Percentiles rank a stretch among this genome's conserved stretches.
Conservation (phyloP, 2,113 vertebrate species). For the Bubo bubo region DNA sequence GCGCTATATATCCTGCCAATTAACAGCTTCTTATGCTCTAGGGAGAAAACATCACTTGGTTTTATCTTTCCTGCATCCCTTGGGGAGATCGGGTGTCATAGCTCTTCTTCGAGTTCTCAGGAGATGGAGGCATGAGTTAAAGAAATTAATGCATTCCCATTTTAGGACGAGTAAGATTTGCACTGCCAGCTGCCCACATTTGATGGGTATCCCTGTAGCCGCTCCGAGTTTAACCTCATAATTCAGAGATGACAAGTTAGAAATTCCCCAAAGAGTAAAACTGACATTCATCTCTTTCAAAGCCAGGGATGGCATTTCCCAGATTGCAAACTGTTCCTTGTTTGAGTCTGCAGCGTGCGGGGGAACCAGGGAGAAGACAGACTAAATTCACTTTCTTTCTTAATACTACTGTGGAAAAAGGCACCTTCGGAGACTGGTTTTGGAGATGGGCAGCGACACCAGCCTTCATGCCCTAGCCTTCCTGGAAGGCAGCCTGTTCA, state of each 20-base stretch:
- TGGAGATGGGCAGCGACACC: background rate
- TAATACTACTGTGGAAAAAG: background rate
- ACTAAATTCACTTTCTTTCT: background rate
- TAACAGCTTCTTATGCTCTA: background rate
- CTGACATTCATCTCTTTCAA: background rate
- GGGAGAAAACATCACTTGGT: background rate
- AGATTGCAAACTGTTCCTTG: background rate
- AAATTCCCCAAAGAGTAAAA: background rate
- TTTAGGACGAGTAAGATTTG: background rate
- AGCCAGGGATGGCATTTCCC: background rate
- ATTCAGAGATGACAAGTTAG: background rate
- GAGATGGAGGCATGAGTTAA: background rate
- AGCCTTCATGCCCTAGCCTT: background rate
- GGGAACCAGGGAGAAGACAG: background rate
- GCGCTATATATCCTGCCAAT: background rate
- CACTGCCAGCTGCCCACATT: background rate
- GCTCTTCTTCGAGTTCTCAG: background rate
- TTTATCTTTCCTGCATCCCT: background rate
- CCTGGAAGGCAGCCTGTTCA: background rate
- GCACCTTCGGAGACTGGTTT: background rate
- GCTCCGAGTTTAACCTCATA: background rate
- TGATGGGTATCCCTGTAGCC: background rate
- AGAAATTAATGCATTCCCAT: background rate
- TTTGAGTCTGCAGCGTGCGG: background rate
- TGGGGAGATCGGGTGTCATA: background rate